Evolutionary conservation across 2,888 invertebrate species (phyloP), one percentile per base, ranked within the genome.

Genomic region (Melikaiella ostensackeni): DNA sequence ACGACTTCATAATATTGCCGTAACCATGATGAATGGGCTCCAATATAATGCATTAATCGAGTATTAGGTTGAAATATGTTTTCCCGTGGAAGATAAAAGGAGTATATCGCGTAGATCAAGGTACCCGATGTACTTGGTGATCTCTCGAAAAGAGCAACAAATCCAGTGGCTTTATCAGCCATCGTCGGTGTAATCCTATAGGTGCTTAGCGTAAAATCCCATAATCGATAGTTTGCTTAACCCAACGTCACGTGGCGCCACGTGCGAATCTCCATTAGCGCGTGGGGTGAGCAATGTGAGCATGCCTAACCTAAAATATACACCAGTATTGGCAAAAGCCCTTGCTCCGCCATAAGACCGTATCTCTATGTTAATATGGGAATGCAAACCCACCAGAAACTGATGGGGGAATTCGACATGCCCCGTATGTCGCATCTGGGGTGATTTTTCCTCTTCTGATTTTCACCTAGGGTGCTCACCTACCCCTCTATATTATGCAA

Each of bases 151-250:
- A 90, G 90, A 89, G 88, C 90, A 90, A 88, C 90, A 90, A 90
- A 90, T 89, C 89, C 86, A 88, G 86, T 87, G 86, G 87, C 86
- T 88, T 90, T 90, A 90, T 89, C 89, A 87, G 84, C 82, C 85
- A 86, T 85, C 86, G 84, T 83, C 81, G 77, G 85, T 87, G 90
- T 91, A 91, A 91, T 91, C 91, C 91, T 88, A 91, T 91, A 89
- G 90, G 90, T 91, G 88, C 91, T 91, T 89, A 91, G 88, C 91
- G 90, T 91, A 87, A 91, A 91, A 91, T 91, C 91, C 90, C 86
- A 91, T 91, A 91, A 91, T 91, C 91, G 91, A 91, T 91, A 91
- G 91, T 91, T 91, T 91, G 91, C 90, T 91, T 90, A 91, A 91
- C 90, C 89, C 88, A 86, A 84, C 79, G 89, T 88, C 90, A 90